phyloP scores from a whole-genome alignment of 1,140 invertebrate genomes.

The Drosophila repleta region DNA sequence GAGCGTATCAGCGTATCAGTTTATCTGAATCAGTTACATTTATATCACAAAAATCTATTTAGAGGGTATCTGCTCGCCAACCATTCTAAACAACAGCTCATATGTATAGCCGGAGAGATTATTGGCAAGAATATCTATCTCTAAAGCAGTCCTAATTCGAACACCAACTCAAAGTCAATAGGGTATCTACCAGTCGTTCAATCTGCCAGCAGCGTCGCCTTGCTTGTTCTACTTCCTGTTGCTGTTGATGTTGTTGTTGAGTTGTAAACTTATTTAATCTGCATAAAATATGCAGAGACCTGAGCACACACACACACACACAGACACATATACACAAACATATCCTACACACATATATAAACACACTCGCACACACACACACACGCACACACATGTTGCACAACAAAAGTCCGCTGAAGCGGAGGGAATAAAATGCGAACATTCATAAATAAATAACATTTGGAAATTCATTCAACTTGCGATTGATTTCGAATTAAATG shows the following conservation, averaged over 20 bases:
- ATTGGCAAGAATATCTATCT: no score
- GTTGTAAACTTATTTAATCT: conserved; percentile 48
- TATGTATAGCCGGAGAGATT: no score
- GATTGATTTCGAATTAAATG: conserved; percentile 65
- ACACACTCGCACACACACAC: conserved; percentile 18
- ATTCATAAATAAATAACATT: conserved; percentile 44
- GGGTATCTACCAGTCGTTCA: not conserved
- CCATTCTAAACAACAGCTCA: no score
- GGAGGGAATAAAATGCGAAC: not conserved
- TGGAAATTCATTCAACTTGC: conserved; percentile 55
- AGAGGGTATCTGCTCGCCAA: no score
- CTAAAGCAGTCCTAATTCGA: no score
- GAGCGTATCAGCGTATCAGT: no score
- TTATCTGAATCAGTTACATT: no score
- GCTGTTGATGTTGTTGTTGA: conserved; percentile 21
- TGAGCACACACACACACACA: conserved; percentile 22
- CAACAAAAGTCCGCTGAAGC: conserved; percentile 11
- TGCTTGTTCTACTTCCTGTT: conserved; percentile 17
- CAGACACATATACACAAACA: conserved; percentile 23
- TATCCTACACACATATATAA: no score
- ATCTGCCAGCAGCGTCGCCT: no score
- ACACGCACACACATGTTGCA: conserved; percentile 27
- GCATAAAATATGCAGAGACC: conserved; percentile 48
- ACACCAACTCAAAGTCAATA: no score
- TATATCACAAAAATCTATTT: no score